A percentile compares a stretch with the other conserved stretches of the same genome.
These are phyloP conservation scores for Pseudomyrmex concolor DNA, from an alignment of 1,140 invertebrate genomes.

Conservation along the genomic window DNA sequence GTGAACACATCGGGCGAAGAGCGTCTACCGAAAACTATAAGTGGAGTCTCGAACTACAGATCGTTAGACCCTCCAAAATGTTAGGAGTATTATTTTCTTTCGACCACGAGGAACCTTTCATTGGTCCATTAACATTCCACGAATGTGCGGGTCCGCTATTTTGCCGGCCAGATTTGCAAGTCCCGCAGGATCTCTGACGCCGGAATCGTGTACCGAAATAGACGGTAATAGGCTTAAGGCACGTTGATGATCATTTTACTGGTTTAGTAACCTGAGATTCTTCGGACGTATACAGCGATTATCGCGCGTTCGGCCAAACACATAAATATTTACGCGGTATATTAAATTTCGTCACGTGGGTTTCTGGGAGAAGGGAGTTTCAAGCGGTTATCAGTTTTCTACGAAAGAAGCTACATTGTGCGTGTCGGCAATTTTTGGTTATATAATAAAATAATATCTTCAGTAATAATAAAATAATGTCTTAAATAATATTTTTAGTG, in stretches of 20 bases:
- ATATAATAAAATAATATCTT: neutral
- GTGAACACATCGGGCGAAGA: neutral
- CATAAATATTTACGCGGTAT: constrained; percentile 10
- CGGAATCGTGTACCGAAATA: neutral
- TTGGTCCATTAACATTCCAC: constrained; percentile 69
- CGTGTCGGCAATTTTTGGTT: neutral
- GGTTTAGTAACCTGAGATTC: neutral
- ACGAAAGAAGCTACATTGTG: neutral
- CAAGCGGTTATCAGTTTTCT: neutral
- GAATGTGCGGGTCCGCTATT: constrained; percentile 37
- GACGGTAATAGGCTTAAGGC: constrained; percentile 30
- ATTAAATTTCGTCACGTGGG: neutral
- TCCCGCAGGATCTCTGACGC: constrained; percentile 8
- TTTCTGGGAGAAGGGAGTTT: neutral
- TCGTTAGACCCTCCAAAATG: constrained; percentile 48
- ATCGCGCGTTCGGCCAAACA: constrained; percentile 17
- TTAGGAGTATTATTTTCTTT: constrained; percentile 63
- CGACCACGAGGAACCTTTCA: constrained; percentile 16
- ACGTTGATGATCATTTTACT: constrained; percentile 8
- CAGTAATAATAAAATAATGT: too few species aligned
- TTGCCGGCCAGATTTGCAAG: constrained; percentile 60
- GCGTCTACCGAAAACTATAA: constrained; percentile 66
- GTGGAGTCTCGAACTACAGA: constrained; percentile 61
- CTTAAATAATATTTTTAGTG: too few species aligned
- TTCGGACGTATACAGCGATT: neutral